Evolutionary conservation across 2,888 invertebrate genomes (phyloP), one percentile per base, ranked within the genome.

Genomic region (Escarpia spicata): DNA sequence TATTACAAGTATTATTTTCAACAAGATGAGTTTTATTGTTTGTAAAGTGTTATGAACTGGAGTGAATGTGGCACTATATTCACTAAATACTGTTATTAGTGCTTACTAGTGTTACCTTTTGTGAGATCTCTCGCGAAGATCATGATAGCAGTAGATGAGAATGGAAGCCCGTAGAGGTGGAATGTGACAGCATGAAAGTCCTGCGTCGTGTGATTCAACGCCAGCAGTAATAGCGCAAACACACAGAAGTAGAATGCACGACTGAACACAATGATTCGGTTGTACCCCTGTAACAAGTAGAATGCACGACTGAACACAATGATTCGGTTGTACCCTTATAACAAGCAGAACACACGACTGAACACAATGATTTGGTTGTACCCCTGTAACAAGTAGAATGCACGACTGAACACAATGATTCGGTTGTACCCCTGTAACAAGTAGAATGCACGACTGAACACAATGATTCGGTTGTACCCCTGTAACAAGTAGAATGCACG

Each of bases 351-450:
- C 8, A 99, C 98, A 93, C 99, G 97, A 43, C 98, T 98, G 96
- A 98, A 99, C 75, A 98, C 98, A 89, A 99, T 98, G 95, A 99
- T 98, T 95, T 98, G 98, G 96, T 99, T 99, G 96, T 99, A 99
- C 15, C 99, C 99, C 96, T 97, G 95, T 52, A 52, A 52, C 52
- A 99, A 99, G 97, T 99, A 99, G 31, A 99, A 98, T 6, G 99
- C 98, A 93, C 99, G 97, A 43, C 98, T 98, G 96, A 98, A 99
- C 75, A 98, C 98, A 89, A 99, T 98, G 95, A 99, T 98, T 95
- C 98, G 98, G 96, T 99, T 99, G 96, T 99, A 99, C 15, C 99
- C 99, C 96, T 97, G 95, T 45, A 45, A 45, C 45, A 99, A 99
- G 97, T 99, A 99, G 31, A 99, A 98, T 6, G 99, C 98, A 93